Evolutionary conservation across 2,797 vertebrate genomes (phyloP).

Genomic region (Danio albolineatus): DNA sequence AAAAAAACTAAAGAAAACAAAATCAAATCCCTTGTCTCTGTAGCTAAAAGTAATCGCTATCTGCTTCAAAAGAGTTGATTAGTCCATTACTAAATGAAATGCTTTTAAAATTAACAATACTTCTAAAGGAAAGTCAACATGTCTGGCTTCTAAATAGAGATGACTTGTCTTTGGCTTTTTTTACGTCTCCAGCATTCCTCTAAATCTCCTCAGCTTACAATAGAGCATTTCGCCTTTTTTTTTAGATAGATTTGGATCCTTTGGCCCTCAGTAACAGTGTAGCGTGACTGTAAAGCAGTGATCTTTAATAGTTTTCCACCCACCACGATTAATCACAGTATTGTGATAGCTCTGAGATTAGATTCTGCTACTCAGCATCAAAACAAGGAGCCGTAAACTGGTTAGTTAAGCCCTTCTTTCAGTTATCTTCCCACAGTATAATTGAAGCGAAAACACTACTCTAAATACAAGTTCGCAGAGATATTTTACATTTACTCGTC

Average conservation of each 20-base stretch:
- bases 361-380: background rate
- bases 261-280: background rate
- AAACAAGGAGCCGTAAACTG: background rate
- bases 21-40: background rate
- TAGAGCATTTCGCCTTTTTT: background rate
- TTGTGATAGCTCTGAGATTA: background rate
- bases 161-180: background rate
- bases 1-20: background rate
- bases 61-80: conserved; percentile 6
- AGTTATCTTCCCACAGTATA: too few relatives aligned
- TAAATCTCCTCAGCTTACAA: background rate
- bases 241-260: background rate
- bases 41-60: conserved; percentile 13
- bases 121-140: conserved; percentile 18
- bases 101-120: background rate
- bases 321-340: conserved; percentile 4
- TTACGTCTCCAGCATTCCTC: background rate
- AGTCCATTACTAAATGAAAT: conserved; percentile 14
- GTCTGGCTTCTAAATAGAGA: conserved; percentile 5
- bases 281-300: background rate
- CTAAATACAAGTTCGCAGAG: too few relatives aligned
- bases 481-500: too few relatives aligned
- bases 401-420: background rate
- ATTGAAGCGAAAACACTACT: too few relatives aligned
- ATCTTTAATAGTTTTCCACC: conserved; percentile 27